phyloP scores from a whole-genome alignment of 2,888 invertebrate genomes.

The Cheilosia variabilis region DNA sequence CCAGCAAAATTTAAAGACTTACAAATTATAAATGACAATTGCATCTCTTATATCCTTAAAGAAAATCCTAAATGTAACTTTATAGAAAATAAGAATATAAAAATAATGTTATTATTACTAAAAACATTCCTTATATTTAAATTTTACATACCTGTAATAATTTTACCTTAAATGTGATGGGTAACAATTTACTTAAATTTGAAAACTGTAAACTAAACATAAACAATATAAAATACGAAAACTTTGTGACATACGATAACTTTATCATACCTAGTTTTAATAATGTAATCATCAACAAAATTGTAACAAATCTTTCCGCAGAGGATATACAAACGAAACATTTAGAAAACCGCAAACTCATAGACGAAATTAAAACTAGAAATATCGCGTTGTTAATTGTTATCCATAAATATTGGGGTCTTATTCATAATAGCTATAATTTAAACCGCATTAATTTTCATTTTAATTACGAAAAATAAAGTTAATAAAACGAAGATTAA shows the following conservation, averaged over 20 bases:
- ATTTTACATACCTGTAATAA: slow-evolving; percentile 18
- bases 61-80: slow-evolving; percentile 31
- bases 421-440: too few species aligned
- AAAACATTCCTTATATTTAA: slow-evolving; percentile 24
- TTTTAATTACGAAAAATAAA: neutral
- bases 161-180: slow-evolving; percentile 6
- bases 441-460: neutral
- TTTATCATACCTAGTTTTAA: slow-evolving; percentile 18
- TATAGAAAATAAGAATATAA: slow-evolving; percentile 14
- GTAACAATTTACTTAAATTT: too few species aligned
- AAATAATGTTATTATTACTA: slow-evolving; percentile 37
- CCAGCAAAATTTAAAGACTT: slow-evolving; percentile 19
- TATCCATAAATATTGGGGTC: slow-evolving; percentile 17
- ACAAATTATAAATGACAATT: slow-evolving; percentile 33
- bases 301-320: slow-evolving; percentile 16
- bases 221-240: slow-evolving; percentile 42
- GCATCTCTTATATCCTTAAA: slow-evolving; percentile 23
- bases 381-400: neutral
- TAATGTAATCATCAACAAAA: slow-evolving; percentile 21
- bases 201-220: neutral
- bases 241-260: slow-evolving; percentile 28
- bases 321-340: slow-evolving; percentile 6
- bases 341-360: slow-evolving; percentile 23
- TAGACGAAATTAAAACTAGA: slow-evolving; percentile 21
- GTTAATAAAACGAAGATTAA: neutral